These are phyloP conservation scores for Bufo gargarizans DNA, from an alignment of 2,113 vertebrate genomes.

Conservation along the genomic window DNA sequence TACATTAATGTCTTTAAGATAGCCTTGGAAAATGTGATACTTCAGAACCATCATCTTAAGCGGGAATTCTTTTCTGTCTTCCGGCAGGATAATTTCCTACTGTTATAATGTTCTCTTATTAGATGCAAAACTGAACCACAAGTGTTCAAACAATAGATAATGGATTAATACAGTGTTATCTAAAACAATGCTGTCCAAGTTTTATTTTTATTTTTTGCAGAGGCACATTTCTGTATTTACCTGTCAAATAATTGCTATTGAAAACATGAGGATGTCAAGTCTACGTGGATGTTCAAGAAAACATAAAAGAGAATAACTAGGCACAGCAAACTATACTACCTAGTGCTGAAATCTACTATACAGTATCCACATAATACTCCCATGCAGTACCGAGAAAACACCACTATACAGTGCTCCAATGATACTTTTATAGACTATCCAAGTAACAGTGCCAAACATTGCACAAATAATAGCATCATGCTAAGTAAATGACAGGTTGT, in stretches of 20 bases:
- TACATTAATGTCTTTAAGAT: not conserved
- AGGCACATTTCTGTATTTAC: not conserved
- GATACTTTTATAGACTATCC: not conserved
- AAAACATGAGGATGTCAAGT: not conserved
- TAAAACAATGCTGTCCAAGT: not conserved
- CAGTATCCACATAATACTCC: not conserved
- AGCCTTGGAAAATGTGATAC: not conserved
- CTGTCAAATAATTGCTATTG: not conserved
- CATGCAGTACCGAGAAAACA: too few relatives aligned
- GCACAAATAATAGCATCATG: not conserved
- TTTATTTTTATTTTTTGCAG: not conserved
- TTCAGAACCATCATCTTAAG: not conserved
- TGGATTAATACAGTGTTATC: not conserved
- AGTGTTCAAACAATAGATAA: not conserved
- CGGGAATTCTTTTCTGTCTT: not conserved
- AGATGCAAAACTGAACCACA: not conserved
- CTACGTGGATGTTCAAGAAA: not conserved
- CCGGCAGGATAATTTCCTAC: not conserved
- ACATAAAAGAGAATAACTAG: not conserved
- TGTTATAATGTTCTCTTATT: not conserved
- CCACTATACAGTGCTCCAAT: not conserved
- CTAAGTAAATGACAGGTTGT: not conserved
- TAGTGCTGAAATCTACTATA: not conserved
- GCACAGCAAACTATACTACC: not conserved
- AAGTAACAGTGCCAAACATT: not conserved